phyloP scores from a whole-genome alignment of 2,888 invertebrate species.

The Hesperia comma region DNA sequence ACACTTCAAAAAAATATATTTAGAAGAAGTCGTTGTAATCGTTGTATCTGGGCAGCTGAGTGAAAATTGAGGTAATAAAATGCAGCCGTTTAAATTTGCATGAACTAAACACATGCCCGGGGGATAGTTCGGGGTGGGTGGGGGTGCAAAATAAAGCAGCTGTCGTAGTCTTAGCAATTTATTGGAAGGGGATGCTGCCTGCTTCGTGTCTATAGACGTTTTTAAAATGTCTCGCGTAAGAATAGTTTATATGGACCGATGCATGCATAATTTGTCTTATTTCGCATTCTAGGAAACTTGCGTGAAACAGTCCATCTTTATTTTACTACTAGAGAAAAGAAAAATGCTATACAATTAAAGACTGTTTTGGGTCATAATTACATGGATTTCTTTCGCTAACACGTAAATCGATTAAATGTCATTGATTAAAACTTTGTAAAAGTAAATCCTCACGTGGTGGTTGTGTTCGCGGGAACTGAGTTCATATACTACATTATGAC shows the following conservation, averaged over 20 bases:
- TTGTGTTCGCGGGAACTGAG: too few relatives aligned
- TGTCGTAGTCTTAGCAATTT: constrained; percentile 37
- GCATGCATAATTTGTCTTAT: constrained; percentile 14
- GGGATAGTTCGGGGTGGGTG: constrained; percentile 36
- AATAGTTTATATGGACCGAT: constrained; percentile 20
- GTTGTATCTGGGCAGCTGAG: constrained; percentile 25
- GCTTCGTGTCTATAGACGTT: constrained; percentile 31
- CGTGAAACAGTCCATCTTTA: not conserved
- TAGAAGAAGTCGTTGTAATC: constrained; percentile 11
- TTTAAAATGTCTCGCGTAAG: constrained; percentile 31
- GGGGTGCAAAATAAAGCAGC: constrained; percentile 32
- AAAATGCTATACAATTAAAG: too few relatives aligned
- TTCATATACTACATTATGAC: too few relatives aligned
- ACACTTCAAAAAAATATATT: constrained; percentile 1
- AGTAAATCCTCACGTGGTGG: too few relatives aligned
- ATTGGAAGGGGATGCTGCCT: constrained; percentile 36
- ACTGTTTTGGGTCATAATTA: too few relatives aligned
- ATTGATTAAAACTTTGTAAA: too few relatives aligned
- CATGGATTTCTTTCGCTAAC: too few relatives aligned
- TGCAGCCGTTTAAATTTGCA: constrained; percentile 45
- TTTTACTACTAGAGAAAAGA: too few relatives aligned
- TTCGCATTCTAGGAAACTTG: not conserved
- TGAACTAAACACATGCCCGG: constrained; percentile 42
- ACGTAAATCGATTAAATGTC: too few relatives aligned
- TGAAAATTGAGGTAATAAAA: constrained; percentile 42